Evolutionary conservation across 2,113 vertebrate species (phyloP), one percentile per base, ranked within the genome.

Genomic region (Gymnobelideus leadbeateri): DNA sequence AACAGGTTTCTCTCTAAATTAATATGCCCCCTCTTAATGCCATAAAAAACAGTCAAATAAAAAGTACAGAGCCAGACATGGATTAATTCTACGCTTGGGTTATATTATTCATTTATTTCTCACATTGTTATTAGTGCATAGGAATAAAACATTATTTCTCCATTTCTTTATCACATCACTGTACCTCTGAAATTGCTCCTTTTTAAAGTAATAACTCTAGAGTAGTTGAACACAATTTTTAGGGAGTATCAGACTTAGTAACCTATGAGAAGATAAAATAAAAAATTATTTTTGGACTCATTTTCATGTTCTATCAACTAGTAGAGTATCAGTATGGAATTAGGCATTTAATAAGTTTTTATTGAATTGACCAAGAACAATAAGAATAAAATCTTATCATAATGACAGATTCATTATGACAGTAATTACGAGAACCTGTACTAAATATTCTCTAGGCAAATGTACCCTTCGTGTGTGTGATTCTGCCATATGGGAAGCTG

Each of bases 401-500:
- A 43, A 84, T 43, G 37, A 21, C 6, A 84, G 43, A 21, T 43
- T 43, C 19, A 77, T n/a, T 21, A 84, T 84, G 7, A n/a, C 21
- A 2, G 14, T 84, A 31, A 31, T 31, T 21, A 84, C 43, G 68
- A 84, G n/a, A 43, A 43, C 1, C 37, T 84, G 14, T 84, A 84
- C 26, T 84, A 84, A 31, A n/a, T 5, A 23, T 43, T 84, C 5
- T 43, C 4, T 84, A 84, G 10, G 37, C 14, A 31, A 4, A 31
- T 61, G 55, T 11, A 61, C 9, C 9, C 26, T 61, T 61, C 11
- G 51, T 51, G 51, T 51, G 37, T 68, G 31, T 68, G 31, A 37
- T 37, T n/a, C 3, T n/a, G n/a, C 12, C 16, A 77, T n/a, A 5
- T 1, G 6, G 12, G 10, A 11, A 3, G 25, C 10, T 43, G 0